Base-by-base conservation (phyloP, 2,888 invertebrate species). In the Physocephala rufipes region DNA sequence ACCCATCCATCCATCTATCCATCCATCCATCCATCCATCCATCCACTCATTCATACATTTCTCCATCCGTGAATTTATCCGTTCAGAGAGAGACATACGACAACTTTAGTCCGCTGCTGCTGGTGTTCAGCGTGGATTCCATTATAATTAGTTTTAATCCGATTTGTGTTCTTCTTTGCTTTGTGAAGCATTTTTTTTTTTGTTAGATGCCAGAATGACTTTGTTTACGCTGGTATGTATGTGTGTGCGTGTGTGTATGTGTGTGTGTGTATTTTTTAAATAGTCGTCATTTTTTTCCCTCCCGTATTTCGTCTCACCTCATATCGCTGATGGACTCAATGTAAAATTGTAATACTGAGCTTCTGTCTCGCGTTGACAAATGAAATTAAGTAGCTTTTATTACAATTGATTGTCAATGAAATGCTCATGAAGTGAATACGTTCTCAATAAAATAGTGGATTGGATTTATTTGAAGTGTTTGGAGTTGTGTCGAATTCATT, bases 101-200 rank as follows among this genome's bases (percentile, higher is more conserved):
- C 26, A 13, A 12, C 28, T 5, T 30, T 36, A 21, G 43, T 4
- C 36, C 9, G 36, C 36, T 36, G 4, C 36, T 15, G 21, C 47
- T 67, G 47, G 47, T 47, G 49, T 21, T 30, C 61, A 15, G 28
- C 58, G 55, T 70, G 53, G 64, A 63, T 58, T 64, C 70, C 81
- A 80, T 77, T 79, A 81, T 81, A 81, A 81, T 81, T 81, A 81
- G 82, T 81, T 79, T 81, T 82, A 81, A 81, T 81, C 80, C 82
- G 82, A 82, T 81, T 80, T 80, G 71, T 78, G 78, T 75, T 67
- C 71, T 74, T 68, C 65, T 61, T 61, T 53, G 58, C 63, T 67
- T 65, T 59, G 68, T 36, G 36, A 4, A 36, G 36, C 36, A 16
- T 7, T 63, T 68, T 61, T n/a, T n/a, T n/a, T n/a, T n/a, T n/a